Evolutionary conservation across 2,113 vertebrate species (phyloP).

Genomic region (Cephalopterus ornatus): DNA sequence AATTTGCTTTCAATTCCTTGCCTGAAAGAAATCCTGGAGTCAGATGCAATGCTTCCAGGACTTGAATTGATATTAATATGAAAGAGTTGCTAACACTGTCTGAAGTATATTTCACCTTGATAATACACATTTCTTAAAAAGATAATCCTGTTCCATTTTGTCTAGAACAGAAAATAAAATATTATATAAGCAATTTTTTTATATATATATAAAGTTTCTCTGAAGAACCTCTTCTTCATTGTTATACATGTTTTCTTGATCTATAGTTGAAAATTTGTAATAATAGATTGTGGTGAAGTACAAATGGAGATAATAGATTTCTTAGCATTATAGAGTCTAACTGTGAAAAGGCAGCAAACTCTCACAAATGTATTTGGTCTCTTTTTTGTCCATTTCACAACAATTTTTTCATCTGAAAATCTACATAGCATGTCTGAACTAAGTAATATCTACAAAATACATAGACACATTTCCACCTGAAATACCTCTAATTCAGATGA

Average conservation of each 20-base stretch:
- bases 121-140: background rate
- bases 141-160: background rate
- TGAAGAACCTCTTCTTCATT: background rate
- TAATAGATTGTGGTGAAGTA: background rate
- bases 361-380: background rate
- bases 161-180: background rate
- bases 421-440: background rate
- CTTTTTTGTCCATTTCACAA: background rate
- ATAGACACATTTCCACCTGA: background rate
- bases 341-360: background rate
- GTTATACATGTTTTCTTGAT: background rate
- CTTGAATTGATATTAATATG: background rate
- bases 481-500: background rate
- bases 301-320: background rate
- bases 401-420: background rate
- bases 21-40: background rate
- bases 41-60: background rate
- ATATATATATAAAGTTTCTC: background rate
- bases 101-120: background rate
- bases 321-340: background rate
- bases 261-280: background rate
- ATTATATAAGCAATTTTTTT: background rate
- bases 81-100: background rate
- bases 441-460: background rate
- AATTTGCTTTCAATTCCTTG: background rate